Base-by-base conservation (phyloP, 1,140 invertebrate species). In the Daktulosphaira vitifoliae region DNA sequence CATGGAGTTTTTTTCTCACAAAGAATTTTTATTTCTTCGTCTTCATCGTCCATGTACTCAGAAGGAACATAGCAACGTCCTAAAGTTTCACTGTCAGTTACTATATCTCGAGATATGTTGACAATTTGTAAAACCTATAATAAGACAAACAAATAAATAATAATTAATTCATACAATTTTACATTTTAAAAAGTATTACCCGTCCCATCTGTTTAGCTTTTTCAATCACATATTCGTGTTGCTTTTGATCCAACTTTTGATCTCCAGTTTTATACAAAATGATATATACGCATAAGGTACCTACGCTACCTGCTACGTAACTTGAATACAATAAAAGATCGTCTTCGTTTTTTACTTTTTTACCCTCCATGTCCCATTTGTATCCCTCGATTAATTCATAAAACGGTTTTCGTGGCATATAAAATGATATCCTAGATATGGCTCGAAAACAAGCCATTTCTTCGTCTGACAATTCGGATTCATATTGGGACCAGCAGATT, bases 251-350 rank as follows among this genome's bases (percentile, higher is more conserved):
- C 25, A 26, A 9, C 3, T 7, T 6, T 5, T 44, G 2, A 11
- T 16, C 9, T 13, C 26, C 42, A 13, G 38, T 48, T 2, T 46
- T 46, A 18, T 62, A 33, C 25, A 62, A 5, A 38, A 62, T 62
- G 3, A 62, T 25, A 6, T 62, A 62, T 11, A 62, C 42, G 25
- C 56, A 62, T 3, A 62, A 42, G 25, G 56, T n/a, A 0, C 56
- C 56, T 5, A 62, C 56, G 6, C 56, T 62, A 3, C 56, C 56
- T 2, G 56, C 56, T 4, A 62, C 56, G 42, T 62, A 62, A 15
- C 42, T 62, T 1, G 56, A 62, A 13, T 62, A 62, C 25, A 62
- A 23, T 16, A 62, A n/a, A n/a, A 62, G 56, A 25, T 62, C 56
- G 5, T 7, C n/a, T 9, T 62, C 56, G 18, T 29, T 62, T 8